Base-by-base conservation (phyloP, 2,888 invertebrate species). In the Dasypolia templi region DNA sequence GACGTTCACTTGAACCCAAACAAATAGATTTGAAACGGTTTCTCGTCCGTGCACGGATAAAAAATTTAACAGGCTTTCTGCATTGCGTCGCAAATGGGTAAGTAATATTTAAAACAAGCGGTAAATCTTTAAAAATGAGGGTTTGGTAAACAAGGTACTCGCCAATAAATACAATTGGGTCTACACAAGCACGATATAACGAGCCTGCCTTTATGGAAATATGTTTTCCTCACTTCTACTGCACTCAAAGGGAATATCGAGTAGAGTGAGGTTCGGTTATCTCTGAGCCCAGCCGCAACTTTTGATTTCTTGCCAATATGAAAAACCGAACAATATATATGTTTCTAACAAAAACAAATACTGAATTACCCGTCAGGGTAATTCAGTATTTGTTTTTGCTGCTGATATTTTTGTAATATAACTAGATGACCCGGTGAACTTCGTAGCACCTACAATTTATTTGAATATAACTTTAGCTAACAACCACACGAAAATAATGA, bases 111-210 rank as follows among this genome's bases (percentile, higher is more conserved):
- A 87, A 88, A 90, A 89, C 86, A 81, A 86, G 85, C 87, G 75
- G 86, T 89, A 90, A 91, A 91, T 92, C 89, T 91, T 90, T 88
- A 91, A 89, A 92, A 89, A 88, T 88, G 88, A 88, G 87, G 88
- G 88, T 88, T 88, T 84, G 87, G 89, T 90, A 91, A 91, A 91
- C 91, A 92, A 91, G 89, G 86, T 89, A 84, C 85, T 86, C 87
- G 84, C 86, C 90, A 88, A 90, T 92, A 92, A 92, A 92, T 91
- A 89, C 91, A 83, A 86, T 82, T 83, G 85, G 86, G 81, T 66
- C 79, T 79, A 82, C 81, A 86, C 71, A 81, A 77, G 72, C 80
- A 81, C 85, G 84, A 84, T 83, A 83, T 90, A 89, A 90, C 87
- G 79, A 86, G 82, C 75, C 79, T 78, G 72, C 79, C 86, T 87